phyloP scores from a whole-genome alignment of 2,113 vertebrate genomes.

The Tringa solitaria region DNA sequence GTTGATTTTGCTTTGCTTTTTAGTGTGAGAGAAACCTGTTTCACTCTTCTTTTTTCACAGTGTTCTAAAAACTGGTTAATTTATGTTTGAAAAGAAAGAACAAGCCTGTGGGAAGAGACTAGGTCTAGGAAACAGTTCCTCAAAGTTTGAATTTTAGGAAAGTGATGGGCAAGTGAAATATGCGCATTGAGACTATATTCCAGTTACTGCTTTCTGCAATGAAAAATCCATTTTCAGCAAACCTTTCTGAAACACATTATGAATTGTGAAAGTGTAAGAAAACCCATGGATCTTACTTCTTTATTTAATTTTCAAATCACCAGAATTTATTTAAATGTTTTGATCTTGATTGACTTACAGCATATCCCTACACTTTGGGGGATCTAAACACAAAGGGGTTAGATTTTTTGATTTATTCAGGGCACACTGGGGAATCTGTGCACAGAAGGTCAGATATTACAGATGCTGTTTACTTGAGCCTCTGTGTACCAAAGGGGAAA shows the following conservation, averaged over 20 bases:
- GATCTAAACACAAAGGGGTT: not conserved
- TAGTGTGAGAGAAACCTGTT: not conserved
- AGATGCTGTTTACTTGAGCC: not conserved
- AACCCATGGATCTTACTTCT: not conserved
- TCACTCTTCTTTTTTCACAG: not conserved
- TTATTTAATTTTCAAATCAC: not conserved
- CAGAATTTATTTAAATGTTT: constrained; percentile 3
- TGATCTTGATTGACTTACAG: not conserved
- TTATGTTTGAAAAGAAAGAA: not conserved
- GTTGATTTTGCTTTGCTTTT: not conserved
- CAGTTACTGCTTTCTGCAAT: not conserved
- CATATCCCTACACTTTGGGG: not conserved
- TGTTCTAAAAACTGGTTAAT: not conserved
- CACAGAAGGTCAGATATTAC: constrained; percentile 15
- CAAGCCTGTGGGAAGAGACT: not conserved
- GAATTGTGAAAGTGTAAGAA: not conserved
- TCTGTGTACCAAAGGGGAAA: constrained; percentile 14
- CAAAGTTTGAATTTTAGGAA: not conserved
- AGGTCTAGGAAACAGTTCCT: not conserved
- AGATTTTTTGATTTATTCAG: not conserved
- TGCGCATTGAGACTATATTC: not conserved
- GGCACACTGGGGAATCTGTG: not conserved
- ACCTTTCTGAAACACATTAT: not conserved
- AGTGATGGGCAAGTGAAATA: not conserved
- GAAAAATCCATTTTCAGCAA: not conserved